A percentile compares a stretch with the other conserved stretches of the same genome.
phyloP scores from a whole-genome alignment of 53 echinoderm and acorn worm genomes.

The Arbacia lixula region DNA sequence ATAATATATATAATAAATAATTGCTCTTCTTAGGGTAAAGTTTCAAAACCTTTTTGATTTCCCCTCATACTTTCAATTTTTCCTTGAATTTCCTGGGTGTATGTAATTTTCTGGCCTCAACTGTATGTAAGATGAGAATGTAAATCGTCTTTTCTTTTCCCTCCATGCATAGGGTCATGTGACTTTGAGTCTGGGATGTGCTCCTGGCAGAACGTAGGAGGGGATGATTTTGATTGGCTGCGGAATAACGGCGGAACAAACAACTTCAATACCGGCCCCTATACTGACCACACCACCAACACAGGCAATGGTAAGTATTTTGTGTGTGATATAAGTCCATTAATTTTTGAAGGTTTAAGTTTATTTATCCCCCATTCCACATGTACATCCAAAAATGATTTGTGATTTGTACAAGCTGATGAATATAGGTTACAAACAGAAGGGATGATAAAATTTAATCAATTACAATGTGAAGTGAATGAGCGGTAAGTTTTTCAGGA shows the following conservation, averaged over 20 bases:
- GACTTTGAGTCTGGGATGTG: conserved; percentile 75
- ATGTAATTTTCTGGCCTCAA: background rate
- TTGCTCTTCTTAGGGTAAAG: too few relatives aligned
- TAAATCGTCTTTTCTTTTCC: background rate
- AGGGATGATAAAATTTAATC: too few relatives aligned
- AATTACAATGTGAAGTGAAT: too few relatives aligned
- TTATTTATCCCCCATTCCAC: too few relatives aligned
- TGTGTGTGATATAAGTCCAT: too few relatives aligned
- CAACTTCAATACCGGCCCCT: conserved; percentile 66
- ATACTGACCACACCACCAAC: conserved; percentile 60
- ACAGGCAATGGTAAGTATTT: background rate
- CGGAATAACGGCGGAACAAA: conserved; percentile 51
- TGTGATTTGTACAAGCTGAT: too few relatives aligned
- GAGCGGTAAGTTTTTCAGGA: too few relatives aligned
- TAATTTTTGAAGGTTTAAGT: too few relatives aligned
- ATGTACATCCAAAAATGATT: too few relatives aligned
- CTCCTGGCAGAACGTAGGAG: conserved; percentile 39
- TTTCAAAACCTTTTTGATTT: too few relatives aligned
- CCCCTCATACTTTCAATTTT: background rate
- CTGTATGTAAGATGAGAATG: background rate
- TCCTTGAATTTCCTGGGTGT: background rate
- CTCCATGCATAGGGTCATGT: conserved; percentile 68
- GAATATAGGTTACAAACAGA: too few relatives aligned
- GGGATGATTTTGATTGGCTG: conserved; percentile 79
- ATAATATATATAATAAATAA: too few relatives aligned